These are phyloP conservation scores for Scaptomyza tumidula DNA, from an alignment of 2,888 invertebrate species.

Conservation along the genomic window DNA sequence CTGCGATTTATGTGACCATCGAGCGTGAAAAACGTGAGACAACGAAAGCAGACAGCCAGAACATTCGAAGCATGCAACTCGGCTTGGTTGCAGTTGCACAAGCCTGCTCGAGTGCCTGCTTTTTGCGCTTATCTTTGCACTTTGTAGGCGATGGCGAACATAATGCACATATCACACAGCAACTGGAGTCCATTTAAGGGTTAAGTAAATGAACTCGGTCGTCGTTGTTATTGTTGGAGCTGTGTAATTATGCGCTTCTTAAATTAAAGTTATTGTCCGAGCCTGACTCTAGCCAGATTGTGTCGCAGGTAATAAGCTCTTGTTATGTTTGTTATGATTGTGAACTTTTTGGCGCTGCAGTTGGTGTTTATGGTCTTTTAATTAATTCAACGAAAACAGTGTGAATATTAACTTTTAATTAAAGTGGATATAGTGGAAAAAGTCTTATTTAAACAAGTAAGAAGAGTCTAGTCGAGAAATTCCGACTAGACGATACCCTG, in stretches of 20 bases:
- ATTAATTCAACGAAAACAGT: slow-evolving; percentile 34
- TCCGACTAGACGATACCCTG: too few species aligned
- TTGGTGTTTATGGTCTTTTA: slow-evolving; percentile 21
- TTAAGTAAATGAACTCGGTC: slow-evolving; percentile 18
- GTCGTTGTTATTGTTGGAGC: slow-evolving; percentile 5
- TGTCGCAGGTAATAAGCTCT: slow-evolving; percentile 38
- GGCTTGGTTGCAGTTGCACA: slow-evolving; percentile 24
- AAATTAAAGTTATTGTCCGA: slow-evolving; percentile 54
- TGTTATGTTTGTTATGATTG: slow-evolving; percentile 12
- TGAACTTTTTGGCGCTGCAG: neutral
- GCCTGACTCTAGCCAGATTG: slow-evolving; percentile 19
- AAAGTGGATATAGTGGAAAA: neutral
- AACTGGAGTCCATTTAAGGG: slow-evolving; percentile 9
- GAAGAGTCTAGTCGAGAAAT: too few species aligned
- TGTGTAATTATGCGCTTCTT: slow-evolving; percentile 66
- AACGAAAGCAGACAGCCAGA: slow-evolving; percentile 10
- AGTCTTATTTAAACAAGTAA: neutral
- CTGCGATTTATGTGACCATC: slow-evolving; percentile 65
- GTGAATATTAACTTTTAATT: neutral
- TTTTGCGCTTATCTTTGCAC: slow-evolving; percentile 7
- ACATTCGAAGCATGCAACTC: slow-evolving; percentile 31
- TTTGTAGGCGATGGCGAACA: slow-evolving; percentile 12
- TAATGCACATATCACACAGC: slow-evolving; percentile 33
- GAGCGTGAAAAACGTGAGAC: slow-evolving; percentile 26
- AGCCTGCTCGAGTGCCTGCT: neutral